Base-by-base conservation (phyloP, 2,113 vertebrate species). In the Lepisosteus osseus region DNA sequence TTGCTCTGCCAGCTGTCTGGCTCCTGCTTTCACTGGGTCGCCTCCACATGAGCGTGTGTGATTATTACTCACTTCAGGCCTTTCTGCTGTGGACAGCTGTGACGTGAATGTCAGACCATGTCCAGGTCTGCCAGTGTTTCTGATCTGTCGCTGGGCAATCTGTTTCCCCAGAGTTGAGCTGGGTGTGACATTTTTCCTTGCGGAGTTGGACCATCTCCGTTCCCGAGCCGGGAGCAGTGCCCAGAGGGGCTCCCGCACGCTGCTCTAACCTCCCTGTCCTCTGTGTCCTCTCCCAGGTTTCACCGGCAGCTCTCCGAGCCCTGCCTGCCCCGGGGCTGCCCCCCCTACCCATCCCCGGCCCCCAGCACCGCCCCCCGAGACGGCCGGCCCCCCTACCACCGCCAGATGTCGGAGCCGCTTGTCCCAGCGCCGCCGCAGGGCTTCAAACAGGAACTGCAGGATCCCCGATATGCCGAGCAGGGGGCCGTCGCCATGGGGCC, bases 241-340 rank as follows among this genome's bases (percentile, higher is more conserved):
- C 3, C 56, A 59, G 56, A 12, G 11, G 7, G 3, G 11, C 3
- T 59, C 13, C 13, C 3, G 3, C 11, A 8, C 3, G n/a, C 13
- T n/a, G 56, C 13, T 8, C 56, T 13, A 3, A 13, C 4, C 44
- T 14, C 3, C n/a, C 6, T 61, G 1, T 29, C 8, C 61, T 62
- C 4, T 13, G 8, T 40, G 3, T 0, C 3, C 9, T 3, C 7
- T 47, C 66, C 6, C 71, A 98, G 97, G 92, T 97, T 98, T 84
- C 96, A 98, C 80, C 90, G 96, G 82, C 97, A 98, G 81, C 91
- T 98, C 87, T 98, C 97, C 0, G 97, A 98, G 79, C 96, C 97
- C 73, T 92, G 89, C 56, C 81, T 92, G 70, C 86, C 73, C 44
- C 89, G 85, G 65, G 78, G 65, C 6, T 91, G 84, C 78, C 90